Base-by-base conservation (phyloP, 2,113 vertebrate species). In the Oryctolagus cuniculus region DNA sequence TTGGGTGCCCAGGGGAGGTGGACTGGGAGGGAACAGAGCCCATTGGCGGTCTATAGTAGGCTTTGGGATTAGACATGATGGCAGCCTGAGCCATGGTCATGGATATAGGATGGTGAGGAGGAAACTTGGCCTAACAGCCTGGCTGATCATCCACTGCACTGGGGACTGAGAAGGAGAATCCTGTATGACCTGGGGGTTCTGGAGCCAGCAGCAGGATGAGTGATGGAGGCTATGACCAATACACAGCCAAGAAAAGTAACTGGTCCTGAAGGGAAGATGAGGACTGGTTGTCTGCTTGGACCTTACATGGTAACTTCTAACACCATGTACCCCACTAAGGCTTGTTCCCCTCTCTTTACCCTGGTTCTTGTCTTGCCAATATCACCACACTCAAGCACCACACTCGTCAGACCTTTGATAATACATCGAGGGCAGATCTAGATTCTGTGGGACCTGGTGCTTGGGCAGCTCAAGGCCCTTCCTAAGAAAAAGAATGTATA, bases 1-100 rank as follows among this genome's bases (percentile, higher is more conserved):
- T 70, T 24, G 22, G n/a, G 10, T 1, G 1, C 10, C 73, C 8
- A 16, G 4, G n/a, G 80, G 17, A 12, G 6, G 21, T 0, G 1
- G 22, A 21, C 55, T 69, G 17, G 16, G 79, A 70, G n/a, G 27
- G 3, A 63, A 11, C 55, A 58, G 36, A 75, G 27, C 74, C 4
- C 25, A 0, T 3, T 34, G 49, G 31, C 9, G 34, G 53, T 22
- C 55, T 36, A 4, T 44, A 53, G n/a, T 11, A 38, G 11, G 70
- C 5, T 70, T 61, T 73, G 29, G 36, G 63, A 69, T 88, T 55
- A 67, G 70, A 3, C 61, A 31, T 12, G 38, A 64, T 38, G 49
- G n/a, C 13, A 51, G 44, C n/a, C 24, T 70, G 75, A 87, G 13
- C 44, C 25, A 5, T 78, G 84, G 53, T 74, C 34, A 51, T 29